Percentiles rank a stretch among this genome's conserved stretches.
Evolutionary conservation across 2,888 invertebrate genomes (phyloP).

Genomic region (Tanytarsus gracilentus): DNA sequence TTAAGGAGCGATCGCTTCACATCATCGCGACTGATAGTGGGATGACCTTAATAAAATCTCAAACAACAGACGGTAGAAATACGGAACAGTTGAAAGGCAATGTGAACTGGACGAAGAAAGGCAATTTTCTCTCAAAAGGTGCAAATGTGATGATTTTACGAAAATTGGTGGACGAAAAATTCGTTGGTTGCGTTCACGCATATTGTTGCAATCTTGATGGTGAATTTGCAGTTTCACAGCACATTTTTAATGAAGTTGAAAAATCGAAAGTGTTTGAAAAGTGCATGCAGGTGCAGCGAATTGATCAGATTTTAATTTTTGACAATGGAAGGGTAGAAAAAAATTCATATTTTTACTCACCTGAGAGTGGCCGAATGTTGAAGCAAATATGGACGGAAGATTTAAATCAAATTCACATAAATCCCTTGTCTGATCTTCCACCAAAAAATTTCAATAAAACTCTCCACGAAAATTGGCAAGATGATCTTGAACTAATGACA

Average conservation of each 20-base stretch:
- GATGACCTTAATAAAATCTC: not conserved
- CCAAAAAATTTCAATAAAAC: not conserved
- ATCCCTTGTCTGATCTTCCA: not conserved
- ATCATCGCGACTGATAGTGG: not conserved
- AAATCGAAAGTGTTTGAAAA: not conserved
- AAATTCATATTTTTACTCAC: not conserved
- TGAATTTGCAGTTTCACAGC: not conserved
- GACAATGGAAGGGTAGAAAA: not conserved
- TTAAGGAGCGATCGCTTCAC: conserved; percentile 9
- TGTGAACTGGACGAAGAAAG: conserved; percentile 24
- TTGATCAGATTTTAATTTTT: not conserved
- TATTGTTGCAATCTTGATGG: conserved; percentile 8
- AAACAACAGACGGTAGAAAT: not conserved
- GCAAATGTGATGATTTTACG: conserved; percentile 38
- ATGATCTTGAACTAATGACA: conserved; percentile 18
- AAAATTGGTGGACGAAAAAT: conserved; percentile 36
- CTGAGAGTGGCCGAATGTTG: not conserved
- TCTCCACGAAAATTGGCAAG: conserved; percentile 11
- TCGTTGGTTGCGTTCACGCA: conserved; percentile 32
- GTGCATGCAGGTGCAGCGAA: not conserved
- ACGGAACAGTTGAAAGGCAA: not conserved
- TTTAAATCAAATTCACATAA: conserved; percentile 11
- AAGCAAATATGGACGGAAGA: not conserved
- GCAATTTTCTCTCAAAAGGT: conserved; percentile 37
- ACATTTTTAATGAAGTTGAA: not conserved